Evolutionary conservation across 1,140 invertebrate genomes (phyloP), one percentile per base, ranked within the genome.

Genomic region (Oryzaephilus surinamensis): DNA sequence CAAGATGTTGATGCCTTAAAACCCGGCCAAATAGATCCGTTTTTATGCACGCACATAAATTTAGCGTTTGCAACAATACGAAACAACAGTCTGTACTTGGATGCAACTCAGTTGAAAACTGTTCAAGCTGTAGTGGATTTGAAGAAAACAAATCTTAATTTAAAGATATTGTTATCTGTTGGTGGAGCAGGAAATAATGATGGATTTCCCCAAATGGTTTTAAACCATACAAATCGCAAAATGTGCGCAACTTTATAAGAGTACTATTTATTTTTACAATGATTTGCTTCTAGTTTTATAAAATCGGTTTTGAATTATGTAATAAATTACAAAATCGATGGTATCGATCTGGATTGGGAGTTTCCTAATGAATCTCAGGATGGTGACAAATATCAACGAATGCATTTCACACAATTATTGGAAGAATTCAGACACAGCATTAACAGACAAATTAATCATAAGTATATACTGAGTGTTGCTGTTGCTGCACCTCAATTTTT

Each of bases 301-400:
- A 64, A 64, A 42, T 79, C 79, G 2, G 63, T 82, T 2, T 67
- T 79, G 41, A 55, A 69, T 30, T 60, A 75, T 7, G 58, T 83
- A n/a, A 66, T 68, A 40, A 61, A 62, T n/a, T 76, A 75, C 48
- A 64, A 65, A 36, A 63, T 90, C 11, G 84, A 90, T 65, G 87
- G 87, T 14, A 63, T 90, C 5, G 87, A 92, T 60, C 56, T 90
- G 26, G 87, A 92, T 52, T 91, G 85, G 85, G 87, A 93, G 60
- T 92, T 89, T 59, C 88, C 89, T 6, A 72, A 67, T 2, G 65
- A 74, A 32, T 62, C 72, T 15, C 12, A 65, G 50, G 59, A 42
- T 50, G 37, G 41, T 32, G 54, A 58, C 50, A 65, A 63, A 48
- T 67, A 67, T 19, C 72, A 79, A 54, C 72, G 70, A 46, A 76